Evolutionary conservation across 2,888 invertebrate species (phyloP).

Genomic region (Dicranocentrus wangi): DNA sequence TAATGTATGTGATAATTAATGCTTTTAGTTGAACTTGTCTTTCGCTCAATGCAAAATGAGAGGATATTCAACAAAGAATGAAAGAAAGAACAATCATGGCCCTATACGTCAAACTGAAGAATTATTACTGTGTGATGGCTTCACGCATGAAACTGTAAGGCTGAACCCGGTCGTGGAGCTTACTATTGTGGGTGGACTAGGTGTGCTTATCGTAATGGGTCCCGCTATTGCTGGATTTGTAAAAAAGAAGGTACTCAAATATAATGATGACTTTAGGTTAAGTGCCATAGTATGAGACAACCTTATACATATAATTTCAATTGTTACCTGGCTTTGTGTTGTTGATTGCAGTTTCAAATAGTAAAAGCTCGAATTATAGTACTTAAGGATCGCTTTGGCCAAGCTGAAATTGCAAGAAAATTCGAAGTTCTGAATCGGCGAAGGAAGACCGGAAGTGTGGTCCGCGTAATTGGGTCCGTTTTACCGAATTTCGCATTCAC

Average conservation of each 20-base stretch:
- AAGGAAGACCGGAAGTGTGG: conserved; percentile 53
- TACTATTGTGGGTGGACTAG: conserved; percentile 58
- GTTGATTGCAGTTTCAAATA: conserved; percentile 20
- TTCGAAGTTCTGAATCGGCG: conserved; percentile 46
- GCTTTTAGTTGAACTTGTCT: too few relatives aligned
- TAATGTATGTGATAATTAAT: too few relatives aligned
- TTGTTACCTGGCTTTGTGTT: background rate
- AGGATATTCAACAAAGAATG: too few relatives aligned
- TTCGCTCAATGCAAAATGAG: too few relatives aligned
- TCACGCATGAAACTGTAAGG: background rate
- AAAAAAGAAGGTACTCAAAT: conserved; percentile 39
- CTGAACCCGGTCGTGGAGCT: conserved; percentile 42
- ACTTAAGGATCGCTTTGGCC: conserved; percentile 16
- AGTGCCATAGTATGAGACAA: too few relatives aligned
- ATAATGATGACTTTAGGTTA: too few relatives aligned
- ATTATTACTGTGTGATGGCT: too few relatives aligned
- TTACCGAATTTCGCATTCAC: conserved; percentile 47
- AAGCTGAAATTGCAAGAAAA: conserved; percentile 15
- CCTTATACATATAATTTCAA: too few relatives aligned
- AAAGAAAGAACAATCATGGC: too few relatives aligned
- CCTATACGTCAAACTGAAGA: too few relatives aligned
- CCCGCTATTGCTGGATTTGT: conserved; percentile 39
- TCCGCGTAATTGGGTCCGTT: conserved; percentile 51
- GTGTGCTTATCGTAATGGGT: conserved; percentile 45
- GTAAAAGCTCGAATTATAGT: conserved; percentile 10